Evolutionary conservation across 2,113 vertebrate genomes (phyloP).

Genomic region (Ceuthmochares aereus): DNA sequence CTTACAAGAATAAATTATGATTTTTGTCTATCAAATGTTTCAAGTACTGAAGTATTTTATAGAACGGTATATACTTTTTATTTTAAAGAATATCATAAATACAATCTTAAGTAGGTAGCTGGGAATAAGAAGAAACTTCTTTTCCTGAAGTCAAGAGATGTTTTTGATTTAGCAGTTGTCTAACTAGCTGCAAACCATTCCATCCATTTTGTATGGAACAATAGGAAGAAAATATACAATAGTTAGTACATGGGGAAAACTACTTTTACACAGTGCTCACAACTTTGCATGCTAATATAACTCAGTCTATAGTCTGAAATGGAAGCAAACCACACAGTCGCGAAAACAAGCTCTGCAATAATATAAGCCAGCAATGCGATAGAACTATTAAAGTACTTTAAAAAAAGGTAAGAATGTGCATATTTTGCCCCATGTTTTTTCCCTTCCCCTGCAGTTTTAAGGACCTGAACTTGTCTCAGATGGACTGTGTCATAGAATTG

Average conservation of each 20-base stretch:
- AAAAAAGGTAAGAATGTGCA: background rate
- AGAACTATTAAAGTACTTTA: background rate
- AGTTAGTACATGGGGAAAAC: background rate
- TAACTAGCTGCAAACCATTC: conserved; percentile 5
- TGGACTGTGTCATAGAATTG: background rate
- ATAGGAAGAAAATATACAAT: background rate
- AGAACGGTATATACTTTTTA: background rate
- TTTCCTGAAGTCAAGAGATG: background rate
- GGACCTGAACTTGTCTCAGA: background rate
- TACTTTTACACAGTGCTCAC: background rate
- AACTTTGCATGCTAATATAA: background rate
- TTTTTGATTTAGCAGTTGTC: background rate
- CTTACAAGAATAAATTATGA: background rate
- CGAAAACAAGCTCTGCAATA: conserved; percentile 3
- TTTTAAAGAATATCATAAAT: conserved; percentile 5
- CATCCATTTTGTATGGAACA: background rate
- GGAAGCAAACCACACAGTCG: background rate
- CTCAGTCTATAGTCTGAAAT: background rate
- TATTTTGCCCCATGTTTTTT: background rate
- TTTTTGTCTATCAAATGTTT: background rate
- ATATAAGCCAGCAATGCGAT: background rate
- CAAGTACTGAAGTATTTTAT: background rate
- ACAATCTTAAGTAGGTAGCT: background rate
- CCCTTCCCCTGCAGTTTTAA: background rate
- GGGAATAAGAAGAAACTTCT: background rate